Base-by-base conservation (phyloP, 2,888 invertebrate genomes). In the Dicyrtomina minuta region DNA sequence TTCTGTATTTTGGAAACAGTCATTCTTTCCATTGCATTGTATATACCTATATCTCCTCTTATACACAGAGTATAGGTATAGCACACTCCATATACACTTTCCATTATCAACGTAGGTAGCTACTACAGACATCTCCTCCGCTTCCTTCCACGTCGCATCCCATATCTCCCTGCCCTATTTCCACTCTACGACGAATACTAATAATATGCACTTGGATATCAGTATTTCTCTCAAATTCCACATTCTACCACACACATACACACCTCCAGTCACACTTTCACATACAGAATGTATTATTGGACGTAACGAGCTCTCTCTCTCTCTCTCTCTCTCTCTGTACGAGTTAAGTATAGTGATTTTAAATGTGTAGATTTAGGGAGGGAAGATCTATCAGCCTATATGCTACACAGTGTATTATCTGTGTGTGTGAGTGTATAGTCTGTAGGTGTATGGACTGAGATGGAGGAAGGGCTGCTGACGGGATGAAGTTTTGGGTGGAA, bases 1-100 rank as follows among this genome's bases (percentile, higher is more conserved):
- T 55, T 53, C 65, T 55, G 53, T 55, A 65, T 55, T 56, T 55
- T 61, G 43, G 43, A 15, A 44, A 24, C 66, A 43, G 39, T 56
- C 51, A 64, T 51, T 56, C 56, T 39, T 44, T 20, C 20, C 56
- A 56, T 24, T 27, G n/a, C 33, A 59, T 41, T 33, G 33, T 8
- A 33, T 8, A n/a, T 33, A 33, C 33, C 33, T n/a, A n/a, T n/a
- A n/a, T n/a, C n/a, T n/a, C n/a, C n/a, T n/a, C n/a, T n/a, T n/a
- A n/a, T n/a, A n/a, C n/a, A n/a, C n/a, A n/a, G n/a, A n/a, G n/a
- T n/a, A n/a, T n/a, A n/a, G n/a, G n/a, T n/a, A n/a, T n/a, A n/a
- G n/a, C n/a, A n/a, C n/a, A n/a, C n/a, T n/a, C n/a, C n/a, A n/a
- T n/a, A n/a, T n/a, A n/a, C n/a, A n/a, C n/a, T n/a, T n/a, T n/a